Conservation (phyloP, 2,888 invertebrate genomes). For the Apamea anceps region DNA sequence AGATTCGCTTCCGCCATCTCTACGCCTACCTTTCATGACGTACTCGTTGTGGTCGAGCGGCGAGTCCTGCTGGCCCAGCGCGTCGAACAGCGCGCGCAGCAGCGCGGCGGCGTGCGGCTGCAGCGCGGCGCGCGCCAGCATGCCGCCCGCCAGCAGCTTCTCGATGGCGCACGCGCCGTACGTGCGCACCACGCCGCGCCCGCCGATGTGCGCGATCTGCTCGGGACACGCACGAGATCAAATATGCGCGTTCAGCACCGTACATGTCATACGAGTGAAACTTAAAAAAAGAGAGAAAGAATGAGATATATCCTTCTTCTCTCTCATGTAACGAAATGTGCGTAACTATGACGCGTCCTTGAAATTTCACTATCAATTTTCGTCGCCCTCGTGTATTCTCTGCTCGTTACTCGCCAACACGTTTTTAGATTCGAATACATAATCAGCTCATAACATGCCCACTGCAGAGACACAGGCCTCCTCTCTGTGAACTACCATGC, state of each 20-base stretch:
- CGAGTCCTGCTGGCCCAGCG: conserved; percentile 92
- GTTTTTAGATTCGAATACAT: no score
- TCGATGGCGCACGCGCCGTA: conserved; percentile 98
- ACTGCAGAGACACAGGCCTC: no score
- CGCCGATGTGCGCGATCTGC: conserved; percentile 93
- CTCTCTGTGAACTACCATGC: no score
- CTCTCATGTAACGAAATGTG: no score
- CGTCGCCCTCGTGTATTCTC: no score
- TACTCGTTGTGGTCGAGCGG: conserved; percentile 98
- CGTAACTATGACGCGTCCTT: no score
- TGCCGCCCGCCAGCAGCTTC: conserved; percentile 94
- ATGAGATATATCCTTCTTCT: no score
- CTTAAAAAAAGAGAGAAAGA: no score
- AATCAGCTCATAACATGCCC: no score
- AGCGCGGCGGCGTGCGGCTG: conserved; percentile 92
- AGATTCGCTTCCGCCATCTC: not conserved
- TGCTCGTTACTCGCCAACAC: no score
- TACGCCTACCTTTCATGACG: conserved; percentile 95
- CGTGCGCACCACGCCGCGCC: conserved; percentile 97
- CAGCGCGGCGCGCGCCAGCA: conserved; percentile 91
- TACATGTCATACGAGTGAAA: not conserved
- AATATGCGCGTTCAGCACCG: not conserved
- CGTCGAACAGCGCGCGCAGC: conserved; percentile 94
- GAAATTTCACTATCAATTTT: no score
- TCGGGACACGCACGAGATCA: rapidly evolving